Conservation (phyloP, 2,797 vertebrate species). For the Rhabdomys pumilio region DNA sequence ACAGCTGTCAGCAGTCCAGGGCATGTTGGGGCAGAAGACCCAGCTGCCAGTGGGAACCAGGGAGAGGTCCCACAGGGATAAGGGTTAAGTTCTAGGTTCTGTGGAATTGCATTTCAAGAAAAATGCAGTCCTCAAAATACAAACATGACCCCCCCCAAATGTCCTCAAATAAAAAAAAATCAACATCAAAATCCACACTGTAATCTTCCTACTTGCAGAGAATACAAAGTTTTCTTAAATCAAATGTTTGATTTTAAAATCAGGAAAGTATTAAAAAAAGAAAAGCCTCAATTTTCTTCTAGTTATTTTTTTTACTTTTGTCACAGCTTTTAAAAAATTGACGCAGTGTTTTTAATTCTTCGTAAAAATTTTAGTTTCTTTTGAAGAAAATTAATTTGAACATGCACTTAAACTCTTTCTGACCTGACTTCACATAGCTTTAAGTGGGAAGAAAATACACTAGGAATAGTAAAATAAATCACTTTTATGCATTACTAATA, state of each 20-base stretch:
- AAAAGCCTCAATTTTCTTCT: not conserved
- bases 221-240: not conserved
- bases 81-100: not conserved
- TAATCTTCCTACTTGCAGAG: not conserved
- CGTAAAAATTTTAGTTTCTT: constrained; percentile 16
- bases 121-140: not conserved
- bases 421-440: not conserved
- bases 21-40: too few species aligned
- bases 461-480: not conserved
- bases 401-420: not conserved
- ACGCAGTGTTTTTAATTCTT: not conserved
- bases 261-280: not conserved
- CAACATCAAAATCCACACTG: not conserved
- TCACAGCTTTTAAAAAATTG: not conserved
- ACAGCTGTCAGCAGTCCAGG: not conserved
- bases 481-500: constrained; percentile 11
- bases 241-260: constrained; percentile 5
- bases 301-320: not conserved
- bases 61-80: too few species aligned
- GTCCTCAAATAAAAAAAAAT: not conserved
- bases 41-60: not conserved
- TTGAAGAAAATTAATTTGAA: constrained; percentile 13
- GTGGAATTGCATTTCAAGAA: not conserved
- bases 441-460: not conserved
- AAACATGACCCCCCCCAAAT: not conserved